phyloP scores from a whole-genome alignment of 2,113 vertebrate genomes.

The Etheostoma spectabile region DNA sequence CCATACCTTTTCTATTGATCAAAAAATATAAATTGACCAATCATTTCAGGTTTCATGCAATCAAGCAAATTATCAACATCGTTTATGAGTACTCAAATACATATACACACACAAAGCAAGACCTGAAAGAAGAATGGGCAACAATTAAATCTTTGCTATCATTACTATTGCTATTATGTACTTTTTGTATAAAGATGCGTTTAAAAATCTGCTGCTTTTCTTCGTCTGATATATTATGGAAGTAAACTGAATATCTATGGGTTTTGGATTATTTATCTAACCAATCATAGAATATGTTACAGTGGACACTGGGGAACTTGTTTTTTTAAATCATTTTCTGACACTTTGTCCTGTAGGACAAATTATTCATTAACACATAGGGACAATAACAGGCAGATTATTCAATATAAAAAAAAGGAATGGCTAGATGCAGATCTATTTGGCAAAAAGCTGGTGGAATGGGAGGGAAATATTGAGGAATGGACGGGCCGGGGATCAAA shows the following conservation, averaged over 20 bases:
- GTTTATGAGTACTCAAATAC: neutral
- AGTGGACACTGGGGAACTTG: neutral
- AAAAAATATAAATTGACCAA: neutral
- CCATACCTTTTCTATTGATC: neutral
- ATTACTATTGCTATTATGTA: too few relatives aligned
- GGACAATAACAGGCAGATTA: neutral
- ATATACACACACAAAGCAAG: neutral
- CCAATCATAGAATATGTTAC: neutral
- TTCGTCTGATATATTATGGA: neutral
- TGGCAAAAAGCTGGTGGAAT: neutral
- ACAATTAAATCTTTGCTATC: too few relatives aligned
- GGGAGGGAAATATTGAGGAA: slow-evolving; percentile 1
- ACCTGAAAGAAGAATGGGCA: neutral
- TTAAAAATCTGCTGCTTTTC: neutral
- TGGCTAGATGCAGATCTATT: neutral
- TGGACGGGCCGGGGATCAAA: slow-evolving; percentile 8
- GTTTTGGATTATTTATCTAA: neutral
- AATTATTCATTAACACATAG: neutral
- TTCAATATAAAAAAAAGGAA: neutral
- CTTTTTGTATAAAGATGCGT: too few relatives aligned
- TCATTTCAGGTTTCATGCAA: neutral
- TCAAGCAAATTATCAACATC: neutral
- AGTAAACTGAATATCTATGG: neutral
- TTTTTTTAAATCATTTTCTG: neutral
- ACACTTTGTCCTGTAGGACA: neutral